Conservation (phyloP, 2,113 vertebrate species). For the Megaceryle torquata region DNA sequence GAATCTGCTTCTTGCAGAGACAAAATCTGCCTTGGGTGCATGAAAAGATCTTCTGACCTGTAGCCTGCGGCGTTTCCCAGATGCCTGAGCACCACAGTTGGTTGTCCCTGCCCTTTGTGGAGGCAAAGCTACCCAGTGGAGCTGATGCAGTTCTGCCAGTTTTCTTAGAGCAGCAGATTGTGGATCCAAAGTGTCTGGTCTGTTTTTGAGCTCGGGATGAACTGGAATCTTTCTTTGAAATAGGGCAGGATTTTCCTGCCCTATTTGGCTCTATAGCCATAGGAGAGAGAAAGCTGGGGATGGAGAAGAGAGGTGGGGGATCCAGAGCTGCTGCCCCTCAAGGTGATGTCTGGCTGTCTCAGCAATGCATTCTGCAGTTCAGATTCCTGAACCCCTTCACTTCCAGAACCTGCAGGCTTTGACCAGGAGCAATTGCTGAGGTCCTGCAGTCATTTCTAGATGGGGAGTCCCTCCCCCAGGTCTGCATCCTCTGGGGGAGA, state of each 20-base stretch:
- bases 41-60: neutral
- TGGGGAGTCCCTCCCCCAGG: neutral
- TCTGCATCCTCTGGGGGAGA: neutral
- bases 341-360: neutral
- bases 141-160: neutral
- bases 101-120: neutral
- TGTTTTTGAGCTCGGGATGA: neutral
- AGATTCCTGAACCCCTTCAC: neutral
- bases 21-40: neutral
- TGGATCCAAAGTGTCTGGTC: neutral
- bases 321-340: neutral
- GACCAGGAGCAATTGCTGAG: neutral
- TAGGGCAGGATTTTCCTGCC: neutral
- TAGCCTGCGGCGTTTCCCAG: neutral
- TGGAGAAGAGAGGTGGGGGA: neutral
- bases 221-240: neutral
- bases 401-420: neutral
- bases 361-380: neutral
- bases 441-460: neutral
- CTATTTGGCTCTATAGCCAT: neutral
- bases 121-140: neutral
- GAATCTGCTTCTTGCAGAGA: neutral
- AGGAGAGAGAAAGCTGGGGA: fast-evolving
- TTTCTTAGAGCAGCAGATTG: neutral
- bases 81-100: neutral